Base-by-base conservation (phyloP, 2,888 invertebrate species). In the Noctua fimbriata region DNA sequence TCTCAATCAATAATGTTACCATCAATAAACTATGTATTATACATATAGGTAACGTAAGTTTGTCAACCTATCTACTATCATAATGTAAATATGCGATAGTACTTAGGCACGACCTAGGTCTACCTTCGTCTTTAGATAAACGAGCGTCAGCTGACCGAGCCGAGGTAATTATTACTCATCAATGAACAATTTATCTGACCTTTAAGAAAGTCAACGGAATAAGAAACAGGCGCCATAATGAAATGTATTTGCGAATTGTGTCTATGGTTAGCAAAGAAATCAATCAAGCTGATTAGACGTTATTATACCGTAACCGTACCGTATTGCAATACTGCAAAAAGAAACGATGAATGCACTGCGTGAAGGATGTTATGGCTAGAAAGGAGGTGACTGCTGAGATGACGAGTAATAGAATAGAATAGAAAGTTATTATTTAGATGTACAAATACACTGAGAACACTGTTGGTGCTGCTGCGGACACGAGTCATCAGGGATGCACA, bases 121-220 rank as follows among this genome's bases (percentile, higher is more conserved):
- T 55, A 49, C 16, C 12, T 36, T 36, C 18, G 36, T 78, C 47
- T 67, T 47, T 16, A 79, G 16, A 60, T 78, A 79, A 41, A 58
- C 7, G 16, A 2, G 10, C 41, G 58, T 58, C 47, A 49, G 9
- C 24, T 49, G n/a, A 49, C 28, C 36, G 67, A 49, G 28, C 36
- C 47, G 52, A 77, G 21, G n/a, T 44, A 74, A 77, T 52, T 32
- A 66, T 41, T 41, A 79, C 79, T 21, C 47, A 79, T 78, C 78
- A 58, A 58, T 78, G 55, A 47, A 18, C 18, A 58, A 58, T 67
- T 16, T 9, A 44, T 79, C 28, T 58, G 69, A 79, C 67, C 55
- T 55, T 67, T 55, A 44, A 12, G 24, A 67, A 78, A 79, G 47
- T 36, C 69, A 47, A 28, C 18, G 28, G 47, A 78, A 67, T 47